Evolutionary conservation across 2,113 vertebrate species (phyloP).

Genomic region (Ranitomeya imitator): DNA sequence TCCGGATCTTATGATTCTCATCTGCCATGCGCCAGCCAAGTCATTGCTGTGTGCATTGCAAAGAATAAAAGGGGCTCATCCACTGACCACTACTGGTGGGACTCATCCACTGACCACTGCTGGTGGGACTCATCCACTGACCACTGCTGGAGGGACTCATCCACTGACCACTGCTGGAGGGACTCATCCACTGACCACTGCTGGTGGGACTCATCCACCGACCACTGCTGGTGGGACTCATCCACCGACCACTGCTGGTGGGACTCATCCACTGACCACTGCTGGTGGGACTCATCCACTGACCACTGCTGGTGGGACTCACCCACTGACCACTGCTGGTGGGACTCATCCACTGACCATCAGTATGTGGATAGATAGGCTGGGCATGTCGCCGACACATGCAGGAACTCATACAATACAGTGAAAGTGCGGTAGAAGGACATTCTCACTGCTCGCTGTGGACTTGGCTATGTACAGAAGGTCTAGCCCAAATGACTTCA

Average conservation of each 20-base stretch:
- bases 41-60: background rate
- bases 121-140: background rate
- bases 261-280: background rate
- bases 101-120: background rate
- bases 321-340: background rate
- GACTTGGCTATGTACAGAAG: background rate
- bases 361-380: background rate
- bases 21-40: conserved; percentile 33
- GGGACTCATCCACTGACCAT: background rate
- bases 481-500: background rate
- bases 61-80: background rate
- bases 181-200: background rate
- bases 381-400: background rate
- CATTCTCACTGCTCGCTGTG: background rate
- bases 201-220: background rate
- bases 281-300: background rate
- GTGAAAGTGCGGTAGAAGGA: background rate
- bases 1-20: conserved; percentile 54
- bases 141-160: background rate
- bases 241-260: too few relatives aligned
- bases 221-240: background rate
- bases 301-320: background rate
- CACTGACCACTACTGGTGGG: background rate
- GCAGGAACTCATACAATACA: background rate
- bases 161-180: background rate